phyloP scores from a whole-genome alignment of 2,888 invertebrate species.

The Ceramica pisi region DNA sequence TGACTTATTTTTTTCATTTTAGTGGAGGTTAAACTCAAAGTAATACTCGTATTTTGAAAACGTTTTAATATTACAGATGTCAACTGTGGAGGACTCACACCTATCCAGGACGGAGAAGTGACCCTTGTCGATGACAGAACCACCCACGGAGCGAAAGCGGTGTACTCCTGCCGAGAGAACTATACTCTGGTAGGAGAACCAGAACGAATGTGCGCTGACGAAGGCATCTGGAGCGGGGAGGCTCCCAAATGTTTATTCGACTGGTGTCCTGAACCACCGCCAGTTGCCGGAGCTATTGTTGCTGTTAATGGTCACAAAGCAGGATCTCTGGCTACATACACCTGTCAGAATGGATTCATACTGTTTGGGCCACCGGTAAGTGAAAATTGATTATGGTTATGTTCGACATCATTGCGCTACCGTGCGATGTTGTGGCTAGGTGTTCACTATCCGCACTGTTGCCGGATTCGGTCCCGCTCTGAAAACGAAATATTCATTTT shows the following conservation, averaged over 20 bases:
- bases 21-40: neutral
- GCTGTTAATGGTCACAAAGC: slow-evolving; percentile 93
- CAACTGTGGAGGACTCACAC: slow-evolving; percentile 93
- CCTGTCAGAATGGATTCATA: slow-evolving; percentile 96
- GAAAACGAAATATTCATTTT: no score
- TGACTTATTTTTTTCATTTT: no score
- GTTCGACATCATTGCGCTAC: no score
- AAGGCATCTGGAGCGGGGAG: slow-evolving; percentile 94
- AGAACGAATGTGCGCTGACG: slow-evolving; percentile 93
- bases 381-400: slow-evolving; percentile 23
- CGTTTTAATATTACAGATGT: slow-evolving; percentile 91
- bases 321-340: slow-evolving; percentile 95
- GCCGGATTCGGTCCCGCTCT: neutral
- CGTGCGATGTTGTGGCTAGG: no score
- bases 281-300: slow-evolving; percentile 94
- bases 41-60: neutral
- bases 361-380: slow-evolving; percentile 95
- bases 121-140: slow-evolving; percentile 93
- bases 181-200: slow-evolving; percentile 95
- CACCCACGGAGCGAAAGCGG: slow-evolving; percentile 94
- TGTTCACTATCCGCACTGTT: neutral
- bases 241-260: slow-evolving; percentile 96
- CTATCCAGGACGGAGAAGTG: slow-evolving; percentile 94
- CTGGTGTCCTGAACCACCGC: slow-evolving; percentile 96
- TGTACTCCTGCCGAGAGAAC: slow-evolving; percentile 95